Conservation (phyloP, 2,797 vertebrate species). For the Mallotus villosus region DNA sequence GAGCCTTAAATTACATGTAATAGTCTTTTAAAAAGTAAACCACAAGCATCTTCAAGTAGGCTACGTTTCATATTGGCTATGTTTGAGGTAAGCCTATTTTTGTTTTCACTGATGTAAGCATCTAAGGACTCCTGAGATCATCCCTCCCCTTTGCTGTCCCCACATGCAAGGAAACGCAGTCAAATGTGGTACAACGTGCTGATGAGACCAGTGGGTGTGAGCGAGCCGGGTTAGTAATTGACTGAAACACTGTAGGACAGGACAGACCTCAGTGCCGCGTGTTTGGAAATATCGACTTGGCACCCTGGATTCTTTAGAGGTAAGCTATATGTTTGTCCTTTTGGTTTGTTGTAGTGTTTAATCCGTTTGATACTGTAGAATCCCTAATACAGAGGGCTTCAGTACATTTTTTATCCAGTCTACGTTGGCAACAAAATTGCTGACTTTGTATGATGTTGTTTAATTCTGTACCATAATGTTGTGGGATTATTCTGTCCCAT, state of each 20-base stretch:
- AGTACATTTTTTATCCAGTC: background rate
- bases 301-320: conserved; percentile 65
- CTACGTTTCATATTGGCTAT: too few relatives aligned
- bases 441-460: background rate
- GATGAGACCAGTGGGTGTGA: background rate
- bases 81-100: too few relatives aligned
- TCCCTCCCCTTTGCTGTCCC: conserved; percentile 4
- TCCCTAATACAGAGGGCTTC: background rate
- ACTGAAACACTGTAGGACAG: background rate
- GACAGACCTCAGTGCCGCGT: conserved; percentile 43
- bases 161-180: background rate
- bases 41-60: too few relatives aligned
- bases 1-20: too few relatives aligned
- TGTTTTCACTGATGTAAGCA: too few relatives aligned
- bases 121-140: conserved; percentile 23
- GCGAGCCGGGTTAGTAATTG: background rate
- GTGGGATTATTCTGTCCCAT: background rate
- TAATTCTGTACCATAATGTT: background rate
- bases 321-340: conserved; percentile 32
- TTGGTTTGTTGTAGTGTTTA: background rate
- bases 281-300: conserved; percentile 37
- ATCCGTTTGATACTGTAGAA: background rate
- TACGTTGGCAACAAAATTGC: background rate
- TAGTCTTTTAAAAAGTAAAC: too few relatives aligned
- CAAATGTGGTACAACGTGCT: background rate